A percentile compares a stretch with the other conserved stretches of the same genome.
Conservation (phyloP, 2,797 vertebrate genomes). For the Brotogeris chrysoptera region DNA sequence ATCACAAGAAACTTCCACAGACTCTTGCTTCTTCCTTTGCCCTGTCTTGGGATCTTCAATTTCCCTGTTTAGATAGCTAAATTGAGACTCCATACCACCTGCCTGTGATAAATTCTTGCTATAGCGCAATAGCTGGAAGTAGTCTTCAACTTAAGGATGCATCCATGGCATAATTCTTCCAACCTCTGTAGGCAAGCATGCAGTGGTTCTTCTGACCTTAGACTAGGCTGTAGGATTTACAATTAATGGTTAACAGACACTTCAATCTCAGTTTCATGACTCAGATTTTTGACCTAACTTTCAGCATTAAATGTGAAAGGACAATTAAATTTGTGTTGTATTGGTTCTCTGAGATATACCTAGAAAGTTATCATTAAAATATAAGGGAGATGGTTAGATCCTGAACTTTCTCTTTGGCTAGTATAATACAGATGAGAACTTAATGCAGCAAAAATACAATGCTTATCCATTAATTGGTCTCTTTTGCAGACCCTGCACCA, state of each 20-base stretch:
- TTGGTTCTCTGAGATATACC: background rate
- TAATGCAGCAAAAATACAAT: background rate
- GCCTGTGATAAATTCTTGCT: background rate
- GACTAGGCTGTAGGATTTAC: background rate
- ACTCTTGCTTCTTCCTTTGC: background rate
- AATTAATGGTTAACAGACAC: background rate
- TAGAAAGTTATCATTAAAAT: background rate
- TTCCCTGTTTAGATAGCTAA: background rate
- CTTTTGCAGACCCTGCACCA: constrained; percentile 80
- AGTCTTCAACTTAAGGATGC: background rate
- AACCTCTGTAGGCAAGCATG: background rate
- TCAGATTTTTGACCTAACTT: background rate
- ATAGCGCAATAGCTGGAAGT: background rate
- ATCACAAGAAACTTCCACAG: background rate
- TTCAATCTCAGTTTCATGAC: background rate
- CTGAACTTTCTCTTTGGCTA: background rate
- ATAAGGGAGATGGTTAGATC: background rate
- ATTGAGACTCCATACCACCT: background rate
- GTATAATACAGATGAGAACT: background rate
- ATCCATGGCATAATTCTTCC: background rate
- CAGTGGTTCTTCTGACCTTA: background rate
- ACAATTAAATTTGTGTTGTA: background rate
- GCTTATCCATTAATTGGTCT: background rate
- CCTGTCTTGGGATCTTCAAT: background rate
- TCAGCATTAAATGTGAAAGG: background rate